Base-by-base conservation (phyloP, 1,140 invertebrate species). In the Heterodera schachtii region DNA sequence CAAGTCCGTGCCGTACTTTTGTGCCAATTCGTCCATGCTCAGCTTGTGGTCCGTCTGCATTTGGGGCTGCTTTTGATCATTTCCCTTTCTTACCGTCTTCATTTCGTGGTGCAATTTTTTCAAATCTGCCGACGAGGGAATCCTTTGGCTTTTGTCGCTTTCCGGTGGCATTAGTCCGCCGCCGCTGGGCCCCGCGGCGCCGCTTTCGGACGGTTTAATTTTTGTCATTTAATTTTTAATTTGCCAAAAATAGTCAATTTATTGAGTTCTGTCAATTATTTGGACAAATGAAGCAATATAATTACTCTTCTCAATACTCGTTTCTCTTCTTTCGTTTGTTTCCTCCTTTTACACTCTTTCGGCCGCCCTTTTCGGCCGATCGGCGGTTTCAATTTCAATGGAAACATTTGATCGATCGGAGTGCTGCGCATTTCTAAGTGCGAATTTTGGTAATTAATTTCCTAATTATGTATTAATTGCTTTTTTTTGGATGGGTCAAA, bases 1-100 rank as follows among this genome's bases (percentile, higher is more conserved):
- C 85, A 95, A 95, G 92, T 98, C 95, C 90, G 96, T 95, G 90
- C 94, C 94, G 92, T 97, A 95, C 92, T 96, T 93, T 92, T 95
- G 94, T n/a, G 83, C 49, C 71, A 86, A 64, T 52, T 87, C 85
- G 92, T 98, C 95, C 86, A 96, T 93, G 90, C 95, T 93, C 90
- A 98, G 94, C 93, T 96, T 97, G 92, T 99, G 97, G 92, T 95
- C 96, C 92, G 98, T 84, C 85, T 86, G 78, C 70, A 84, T 16
- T 47, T 82, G 75, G 5, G 84, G 47, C 16, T 82, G 80, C 49
- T 81, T 70, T 8, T 84, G 64, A 8, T 86, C 71, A 31, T 75
- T 4, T n/a, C 19, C 64, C 57, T 47, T 83, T 46, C 81, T 49
- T 47, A 73, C 79, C 41, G 69, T 80, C 13, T 57, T 9, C 21